Evolutionary conservation across 2,888 invertebrate genomes (phyloP).

Genomic region (Drepanosiphum platanoidis): DNA sequence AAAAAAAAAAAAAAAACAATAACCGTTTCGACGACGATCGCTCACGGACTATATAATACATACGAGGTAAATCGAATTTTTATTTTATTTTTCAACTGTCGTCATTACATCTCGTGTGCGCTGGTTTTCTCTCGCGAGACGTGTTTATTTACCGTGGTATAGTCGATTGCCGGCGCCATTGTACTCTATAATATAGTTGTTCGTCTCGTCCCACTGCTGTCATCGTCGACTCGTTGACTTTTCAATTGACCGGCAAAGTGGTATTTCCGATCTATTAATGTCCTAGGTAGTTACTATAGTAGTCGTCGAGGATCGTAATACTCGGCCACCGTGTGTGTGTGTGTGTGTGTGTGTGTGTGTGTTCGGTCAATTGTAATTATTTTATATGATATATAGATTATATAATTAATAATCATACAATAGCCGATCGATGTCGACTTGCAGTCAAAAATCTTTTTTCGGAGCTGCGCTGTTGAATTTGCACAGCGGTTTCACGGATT

Average conservation of each 20-base stretch:
- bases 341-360: no score
- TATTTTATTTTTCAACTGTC: not conserved
- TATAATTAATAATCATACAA: no score
- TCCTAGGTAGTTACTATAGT: not conserved
- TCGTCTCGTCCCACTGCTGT: not conserved
- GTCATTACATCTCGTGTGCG: not conserved
- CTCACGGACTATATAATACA: not conserved
- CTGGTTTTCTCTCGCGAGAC: not conserved
- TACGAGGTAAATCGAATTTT: slow-evolving; percentile 36
- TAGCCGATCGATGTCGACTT: no score
- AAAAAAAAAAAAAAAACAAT: not conserved
- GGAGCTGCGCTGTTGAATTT: slow-evolving; percentile 42
- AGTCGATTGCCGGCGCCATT: not conserved
- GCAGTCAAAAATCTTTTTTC: slow-evolving; percentile 20
- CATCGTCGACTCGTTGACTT: not conserved
- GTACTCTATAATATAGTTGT: no score
- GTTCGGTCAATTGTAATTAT: no score
- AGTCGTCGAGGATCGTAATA: no score
- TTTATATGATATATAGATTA: no score
- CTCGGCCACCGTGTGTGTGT: no score
- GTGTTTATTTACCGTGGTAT: not conserved
- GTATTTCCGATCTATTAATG: not conserved
- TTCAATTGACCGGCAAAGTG: not conserved
- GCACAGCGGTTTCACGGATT: slow-evolving; percentile 64
- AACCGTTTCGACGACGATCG: not conserved